Percentiles rank a stretch among this genome's conserved stretches.
phyloP scores from a whole-genome alignment of 2,113 vertebrate species.

The Archocentrus centrarchus region DNA sequence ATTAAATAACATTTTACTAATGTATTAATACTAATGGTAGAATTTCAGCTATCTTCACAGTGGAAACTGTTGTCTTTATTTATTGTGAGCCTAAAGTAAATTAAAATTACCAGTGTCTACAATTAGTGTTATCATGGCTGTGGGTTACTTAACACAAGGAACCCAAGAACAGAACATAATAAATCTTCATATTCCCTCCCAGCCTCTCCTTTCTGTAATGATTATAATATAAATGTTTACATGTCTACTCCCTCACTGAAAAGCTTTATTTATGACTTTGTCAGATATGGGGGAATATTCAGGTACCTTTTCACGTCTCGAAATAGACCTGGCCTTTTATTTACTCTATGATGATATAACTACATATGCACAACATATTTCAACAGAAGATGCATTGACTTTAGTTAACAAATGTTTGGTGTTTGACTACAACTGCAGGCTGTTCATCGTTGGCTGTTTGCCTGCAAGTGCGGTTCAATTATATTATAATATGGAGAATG shows the following conservation, averaged over 20 bases:
- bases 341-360: not conserved
- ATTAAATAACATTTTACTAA: no score
- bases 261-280: not conserved
- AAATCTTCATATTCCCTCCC: not conserved
- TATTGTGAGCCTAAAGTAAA: not conserved
- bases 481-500: not conserved
- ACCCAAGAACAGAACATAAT: not conserved
- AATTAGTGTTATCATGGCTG: not conserved
- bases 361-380: not conserved
- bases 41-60: no score
- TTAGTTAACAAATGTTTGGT: not conserved
- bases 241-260: not conserved
- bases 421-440: not conserved
- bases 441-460: not conserved
- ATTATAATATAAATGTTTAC: conserved; percentile 11
- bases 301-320: not conserved
- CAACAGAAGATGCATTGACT: not conserved
- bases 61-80: no score
- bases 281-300: not conserved
- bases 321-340: not conserved
- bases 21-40: no score
- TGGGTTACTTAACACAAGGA: not conserved
- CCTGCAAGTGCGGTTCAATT: not conserved
- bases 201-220: not conserved
- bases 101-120: not conserved